A percentile compares a stretch with the other conserved stretches of the same genome.
Evolutionary conservation across 1,140 invertebrate species (phyloP).

Genomic region (Liolophura sinensis): DNA sequence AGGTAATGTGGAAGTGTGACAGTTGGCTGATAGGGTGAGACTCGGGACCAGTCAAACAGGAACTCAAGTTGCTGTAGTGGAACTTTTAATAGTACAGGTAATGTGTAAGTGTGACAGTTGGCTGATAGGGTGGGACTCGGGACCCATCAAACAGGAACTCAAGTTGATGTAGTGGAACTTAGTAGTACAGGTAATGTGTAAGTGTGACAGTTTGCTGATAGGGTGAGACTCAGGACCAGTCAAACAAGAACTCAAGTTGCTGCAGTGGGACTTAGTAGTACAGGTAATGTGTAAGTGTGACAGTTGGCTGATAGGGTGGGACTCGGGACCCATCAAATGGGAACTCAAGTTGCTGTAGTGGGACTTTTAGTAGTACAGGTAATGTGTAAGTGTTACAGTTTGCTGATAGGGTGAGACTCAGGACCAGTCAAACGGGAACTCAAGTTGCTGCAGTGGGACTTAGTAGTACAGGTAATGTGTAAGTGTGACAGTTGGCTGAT

Average conservation of each 20-base stretch:
- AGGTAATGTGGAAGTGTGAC: constrained; percentile 73
- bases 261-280: constrained; percentile 75
- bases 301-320: constrained; percentile 85
- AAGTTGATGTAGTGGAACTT: constrained; percentile 86
- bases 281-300: constrained; percentile 68
- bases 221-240: constrained; percentile 87
- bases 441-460: constrained; percentile 86
- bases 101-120: constrained; percentile 81
- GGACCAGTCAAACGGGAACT: constrained; percentile 85
- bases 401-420: constrained; percentile 85
- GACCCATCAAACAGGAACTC: constrained; percentile 83
- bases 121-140: constrained; percentile 87
- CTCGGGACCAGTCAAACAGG: constrained; percentile 83
- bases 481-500: constrained; percentile 81
- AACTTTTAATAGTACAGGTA: constrained; percentile 41
- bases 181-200: constrained; percentile 18
- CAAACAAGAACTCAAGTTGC: constrained; percentile 84
- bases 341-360: constrained; percentile 90
- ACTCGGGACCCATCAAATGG: constrained; percentile 84
- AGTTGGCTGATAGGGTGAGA: constrained; percentile 84
- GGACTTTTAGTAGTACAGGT: constrained; percentile 57
- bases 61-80: constrained; percentile 91
- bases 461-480: constrained; percentile 22
- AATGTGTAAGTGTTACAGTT: constrained; percentile 84
- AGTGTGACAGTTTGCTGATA: constrained; percentile 83